Evolutionary conservation across 2,888 invertebrate genomes (phyloP).

Genomic region (Theretra japonica): DNA sequence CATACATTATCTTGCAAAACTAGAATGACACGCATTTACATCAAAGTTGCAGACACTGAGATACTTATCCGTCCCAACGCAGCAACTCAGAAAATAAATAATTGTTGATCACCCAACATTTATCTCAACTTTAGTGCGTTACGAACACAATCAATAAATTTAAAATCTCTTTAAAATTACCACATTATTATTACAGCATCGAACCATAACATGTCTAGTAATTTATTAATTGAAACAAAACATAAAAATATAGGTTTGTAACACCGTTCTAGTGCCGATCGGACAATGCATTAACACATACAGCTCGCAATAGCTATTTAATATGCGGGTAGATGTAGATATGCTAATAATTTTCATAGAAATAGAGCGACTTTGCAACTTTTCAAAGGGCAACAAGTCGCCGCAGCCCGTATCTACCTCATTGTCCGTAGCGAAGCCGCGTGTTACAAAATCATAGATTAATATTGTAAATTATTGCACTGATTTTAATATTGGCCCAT

Average conservation of each 20-base stretch:
- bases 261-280: neutral
- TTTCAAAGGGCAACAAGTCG: conserved; percentile 10
- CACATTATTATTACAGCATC: no score
- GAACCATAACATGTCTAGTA: no score
- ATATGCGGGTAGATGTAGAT: neutral
- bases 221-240: no score
- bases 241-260: neutral
- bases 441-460: neutral
- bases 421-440: neutral
- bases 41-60: no score
- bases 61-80: no score
- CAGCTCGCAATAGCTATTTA: neutral
- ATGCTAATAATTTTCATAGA: conserved; percentile 19
- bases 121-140: no score
- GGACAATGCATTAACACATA: neutral
- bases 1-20: no score
- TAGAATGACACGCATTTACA: no score
- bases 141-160: no score
- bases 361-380: neutral
- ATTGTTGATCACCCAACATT: no score
- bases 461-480: neutral
- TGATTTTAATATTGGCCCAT: neutral
- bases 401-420: neutral
- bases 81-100: no score
- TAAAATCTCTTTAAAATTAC: no score